These are phyloP conservation scores for Muscicapa adusta DNA, from an alignment of 2,113 vertebrate species.

Conservation along the genomic window DNA sequence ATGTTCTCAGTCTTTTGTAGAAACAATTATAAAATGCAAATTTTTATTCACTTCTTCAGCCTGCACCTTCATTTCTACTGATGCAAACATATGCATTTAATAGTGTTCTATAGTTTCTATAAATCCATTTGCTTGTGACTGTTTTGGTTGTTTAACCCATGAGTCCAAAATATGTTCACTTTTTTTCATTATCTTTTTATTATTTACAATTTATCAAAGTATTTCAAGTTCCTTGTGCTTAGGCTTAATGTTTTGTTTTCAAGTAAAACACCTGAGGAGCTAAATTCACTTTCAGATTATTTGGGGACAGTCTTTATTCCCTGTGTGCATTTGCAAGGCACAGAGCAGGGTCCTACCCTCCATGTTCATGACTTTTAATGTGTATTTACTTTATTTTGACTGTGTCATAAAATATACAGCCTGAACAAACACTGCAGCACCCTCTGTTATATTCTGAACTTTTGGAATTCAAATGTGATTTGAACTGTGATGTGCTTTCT, in stretches of 20 bases:
- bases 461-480: background rate
- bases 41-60: background rate
- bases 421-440: background rate
- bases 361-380: background rate
- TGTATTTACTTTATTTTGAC: background rate
- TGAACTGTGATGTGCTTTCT: background rate
- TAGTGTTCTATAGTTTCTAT: background rate
- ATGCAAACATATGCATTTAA: background rate
- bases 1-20: background rate
- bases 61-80: background rate
- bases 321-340: background rate
- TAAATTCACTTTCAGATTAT: background rate
- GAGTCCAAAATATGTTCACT: background rate
- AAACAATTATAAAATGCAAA: constrained; percentile 18
- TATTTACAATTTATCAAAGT: background rate
- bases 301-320: background rate
- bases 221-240: background rate
- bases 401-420: background rate
- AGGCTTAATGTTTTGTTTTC: background rate
- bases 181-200: background rate
- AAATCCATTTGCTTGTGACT: background rate
- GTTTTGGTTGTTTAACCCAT: background rate
- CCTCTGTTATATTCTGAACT: background rate
- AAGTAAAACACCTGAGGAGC: background rate
- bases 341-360: background rate